Evolutionary conservation across 1,140 invertebrate genomes (phyloP).

Genomic region (Dendrolimus kikuchii): DNA sequence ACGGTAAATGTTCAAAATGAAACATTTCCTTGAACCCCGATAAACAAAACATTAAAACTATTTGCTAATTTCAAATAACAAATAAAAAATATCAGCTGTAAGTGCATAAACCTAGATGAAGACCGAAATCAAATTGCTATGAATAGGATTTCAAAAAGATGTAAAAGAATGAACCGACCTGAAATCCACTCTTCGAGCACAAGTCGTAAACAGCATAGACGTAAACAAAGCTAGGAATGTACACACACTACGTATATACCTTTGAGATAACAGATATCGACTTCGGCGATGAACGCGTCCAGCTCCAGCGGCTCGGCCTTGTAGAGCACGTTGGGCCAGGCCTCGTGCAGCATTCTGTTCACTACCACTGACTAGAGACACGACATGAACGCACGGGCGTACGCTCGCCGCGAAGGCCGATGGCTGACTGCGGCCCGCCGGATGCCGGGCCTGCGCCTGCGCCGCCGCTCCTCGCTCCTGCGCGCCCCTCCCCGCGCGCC

Average conservation of each 20-base stretch:
- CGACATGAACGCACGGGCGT: conserved; percentile 11
- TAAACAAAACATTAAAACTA: no score
- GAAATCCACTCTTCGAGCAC: no score
- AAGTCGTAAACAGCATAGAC: no score
- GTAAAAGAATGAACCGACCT: no score
- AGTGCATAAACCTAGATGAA: no score
- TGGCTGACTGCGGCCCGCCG: conserved; percentile 23
- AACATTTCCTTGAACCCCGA: no score
- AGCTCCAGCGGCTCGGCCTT: conserved; percentile 37
- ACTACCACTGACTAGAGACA: conserved; percentile 3
- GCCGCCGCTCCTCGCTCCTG: conserved; percentile 16
- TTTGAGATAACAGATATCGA: conserved; percentile 52
- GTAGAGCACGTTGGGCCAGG: conserved; percentile 37
- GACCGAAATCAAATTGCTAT: no score
- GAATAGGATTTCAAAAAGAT: no score
- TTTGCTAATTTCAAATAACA: no score
- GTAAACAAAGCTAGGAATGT: no score
- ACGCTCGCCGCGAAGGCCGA: conserved; percentile 15
- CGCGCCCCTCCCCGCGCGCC: conserved; percentile 12
- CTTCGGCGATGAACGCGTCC: conserved; percentile 49
- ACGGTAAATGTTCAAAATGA: no score
- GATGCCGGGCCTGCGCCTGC: conserved; percentile 11
- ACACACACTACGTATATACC: conserved; percentile 19
- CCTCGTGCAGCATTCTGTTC: conserved; percentile 46
- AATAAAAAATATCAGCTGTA: no score